Evolutionary conservation across 2,888 invertebrate genomes (phyloP), one percentile per base, ranked within the genome.

Genomic region (Teleiodes luculella): DNA sequence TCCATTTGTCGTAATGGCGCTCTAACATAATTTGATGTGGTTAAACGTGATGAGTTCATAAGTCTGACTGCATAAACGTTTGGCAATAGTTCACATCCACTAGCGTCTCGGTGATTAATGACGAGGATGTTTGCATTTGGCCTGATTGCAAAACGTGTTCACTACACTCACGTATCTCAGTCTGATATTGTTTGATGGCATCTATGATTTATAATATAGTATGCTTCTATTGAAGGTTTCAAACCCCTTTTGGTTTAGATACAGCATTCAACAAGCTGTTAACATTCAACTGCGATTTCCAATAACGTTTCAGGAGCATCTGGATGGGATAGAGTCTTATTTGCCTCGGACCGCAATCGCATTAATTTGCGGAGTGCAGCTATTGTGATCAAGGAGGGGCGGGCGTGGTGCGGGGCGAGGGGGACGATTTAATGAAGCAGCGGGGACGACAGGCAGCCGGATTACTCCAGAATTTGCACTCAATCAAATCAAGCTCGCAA

Each of bases 401-500:
- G n/a, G 47, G 60, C 58, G 57, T 65, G 54, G 56, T 61, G 58
- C 63, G 57, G 65, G 57, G 61, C 61, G 63, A 63, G 62, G 59
- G 73, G 83, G 82, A 83, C 78, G 85, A 83, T 80, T 87, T 87
- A 88, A 88, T 86, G 86, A 86, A 83, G 83, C 83, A 78, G 86
- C 80, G 85, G 85, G 80, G 80, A 77, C 79, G 86, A 85, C 86
- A 79, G 78, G 76, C 82, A 24, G 79, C 75, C 76, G 87, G 87
- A 86, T 86, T 86, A 86, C 87, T 80, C 86, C 83, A 16, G 71
- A 83, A 83, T 84, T 86, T 83, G 86, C 86, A 86, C 87, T 87
- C 86, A 87, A 88, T 88, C 87, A 87, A 87, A 88, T 88, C 87
- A 87, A 80, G 78, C 86, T 80, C 80, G 84, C 88, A 85, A 88